A percentile compares a stretch with the other conserved stretches of the same genome.
Conservation (phyloP, 1,140 invertebrate species). For the Cephus cinctus region DNA sequence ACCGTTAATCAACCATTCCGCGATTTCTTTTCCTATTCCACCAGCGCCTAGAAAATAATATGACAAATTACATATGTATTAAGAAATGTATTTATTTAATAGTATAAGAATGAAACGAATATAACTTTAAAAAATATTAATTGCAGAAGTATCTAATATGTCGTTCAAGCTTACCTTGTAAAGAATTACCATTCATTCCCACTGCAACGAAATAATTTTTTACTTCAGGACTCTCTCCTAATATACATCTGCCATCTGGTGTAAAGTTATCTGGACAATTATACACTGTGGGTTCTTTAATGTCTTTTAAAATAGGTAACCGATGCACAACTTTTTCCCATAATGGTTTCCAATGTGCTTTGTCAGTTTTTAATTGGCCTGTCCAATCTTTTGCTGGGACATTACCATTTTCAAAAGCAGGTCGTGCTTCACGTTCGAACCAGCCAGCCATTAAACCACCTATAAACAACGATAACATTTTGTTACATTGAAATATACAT, state of each 20-base stretch:
- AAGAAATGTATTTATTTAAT: not conserved
- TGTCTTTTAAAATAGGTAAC: conserved; percentile 63
- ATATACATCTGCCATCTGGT: conserved; percentile 67
- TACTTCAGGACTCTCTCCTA: conserved; percentile 74
- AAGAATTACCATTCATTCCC: conserved; percentile 66
- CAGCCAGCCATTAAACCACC: conserved; percentile 66
- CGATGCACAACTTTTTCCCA: conserved; percentile 67
- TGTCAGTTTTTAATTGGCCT: conserved; percentile 56
- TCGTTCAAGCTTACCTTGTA: conserved; percentile 47
- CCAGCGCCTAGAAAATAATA: conserved; percentile 57
- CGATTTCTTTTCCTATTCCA: conserved; percentile 73
- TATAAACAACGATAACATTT: conserved; percentile 7
- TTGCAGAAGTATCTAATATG: conserved; percentile 4
- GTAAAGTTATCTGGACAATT: conserved; percentile 79
- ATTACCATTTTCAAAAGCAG: conserved; percentile 61
- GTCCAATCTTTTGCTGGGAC: conserved; percentile 64
- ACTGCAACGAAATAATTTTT: conserved; percentile 83
- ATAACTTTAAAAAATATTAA: not conserved
- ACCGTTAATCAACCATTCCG: conserved; percentile 75
- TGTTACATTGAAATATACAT: conserved; percentile 5
- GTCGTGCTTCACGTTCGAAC: conserved; percentile 67
- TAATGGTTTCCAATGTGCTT: conserved; percentile 65
- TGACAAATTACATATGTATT: conserved; percentile 4
- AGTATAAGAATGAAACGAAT: not conserved
- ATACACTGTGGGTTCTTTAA: conserved; percentile 59